Evolutionary conservation across 1,140 invertebrate genomes (phyloP), one percentile per base, ranked within the genome.

Genomic region (Rhyacophila brunnea): DNA sequence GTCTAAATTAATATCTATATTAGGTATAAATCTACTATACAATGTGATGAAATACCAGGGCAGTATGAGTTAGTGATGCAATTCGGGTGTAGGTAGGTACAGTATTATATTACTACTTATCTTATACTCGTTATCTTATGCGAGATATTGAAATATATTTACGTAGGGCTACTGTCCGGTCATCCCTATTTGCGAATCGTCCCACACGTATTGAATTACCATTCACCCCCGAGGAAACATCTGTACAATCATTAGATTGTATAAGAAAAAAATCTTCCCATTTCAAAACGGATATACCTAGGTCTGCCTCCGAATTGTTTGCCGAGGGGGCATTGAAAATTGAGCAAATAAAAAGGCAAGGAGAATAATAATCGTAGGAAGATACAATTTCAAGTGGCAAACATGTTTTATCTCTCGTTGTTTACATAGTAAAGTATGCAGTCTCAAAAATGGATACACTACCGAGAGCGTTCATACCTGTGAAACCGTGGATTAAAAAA

Each of bases 271-370:
- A 28, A 28, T 28, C 42, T 35, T 55, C 46, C 43, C 13, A 19
- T 46, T 46, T 34, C 5, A 15, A 18, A 32, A 2, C 15, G 50
- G 38, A 17, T 36, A 55, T 55, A 28, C 42, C 44, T n/a, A n/a
- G n/a, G n/a, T n/a, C n/a, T n/a, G 46, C 45, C 44, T 55, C 44
- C 52, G 52, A 55, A 53, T 45, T 46, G 52, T 55, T 55, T 55
- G 43, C 43, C 52, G 23, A 46, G 43, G 52, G 52, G 45, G 45
- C 28, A 46, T 46, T 28, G 4, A 9, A 28, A 28, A 28, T 28
- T 20, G 43, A 9, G 46, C 52, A 55, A 55, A 55, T 55, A 55
- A 45, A 34, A 55, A 36, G 45, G 42, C 35, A 46, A 45, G 34
- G 32, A 19, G 46, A 52, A 52, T 36, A 50, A 38, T 11, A 15